Conservation (phyloP, 2,888 invertebrate genomes). For the Drosophila atripex region DNA sequence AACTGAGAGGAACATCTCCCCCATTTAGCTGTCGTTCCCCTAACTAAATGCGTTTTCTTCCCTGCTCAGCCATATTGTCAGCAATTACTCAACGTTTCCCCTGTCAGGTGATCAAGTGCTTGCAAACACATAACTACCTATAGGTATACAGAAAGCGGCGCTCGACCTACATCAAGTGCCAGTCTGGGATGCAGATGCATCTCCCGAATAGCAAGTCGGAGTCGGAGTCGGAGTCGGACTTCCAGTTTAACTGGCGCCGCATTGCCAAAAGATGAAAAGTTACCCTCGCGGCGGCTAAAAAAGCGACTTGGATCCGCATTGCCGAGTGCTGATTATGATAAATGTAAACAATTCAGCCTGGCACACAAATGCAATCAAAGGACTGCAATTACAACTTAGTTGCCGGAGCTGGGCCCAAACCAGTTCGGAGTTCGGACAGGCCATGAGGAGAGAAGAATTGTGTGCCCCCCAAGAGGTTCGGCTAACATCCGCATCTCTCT, state of each 20-base stretch:
- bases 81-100: constrained; percentile 61
- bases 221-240: constrained; percentile 17
- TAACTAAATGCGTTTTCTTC: constrained; percentile 41
- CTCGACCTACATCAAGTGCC: constrained; percentile 45
- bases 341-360: constrained; percentile 75
- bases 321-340: constrained; percentile 69
- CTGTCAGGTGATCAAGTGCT: constrained; percentile 62
- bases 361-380: constrained; percentile 78
- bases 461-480: constrained; percentile 58
- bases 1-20: neutral
- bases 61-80: constrained; percentile 74
- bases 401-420: constrained; percentile 47
- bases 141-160: constrained; percentile 3
- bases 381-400: constrained; percentile 71
- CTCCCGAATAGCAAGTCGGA: constrained; percentile 22
- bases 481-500: constrained; percentile 54
- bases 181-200: constrained; percentile 24
- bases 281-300: constrained; percentile 64
- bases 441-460: constrained; percentile 38
- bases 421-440: constrained; percentile 50
- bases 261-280: constrained; percentile 66
- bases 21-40: constrained; percentile 8
- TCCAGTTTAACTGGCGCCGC: constrained; percentile 65
- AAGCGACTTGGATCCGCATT: constrained; percentile 38
- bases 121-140: constrained; percentile 21